Evolutionary conservation across 2,113 vertebrate species (phyloP).

Genomic region (Toxostoma redivivum): DNA sequence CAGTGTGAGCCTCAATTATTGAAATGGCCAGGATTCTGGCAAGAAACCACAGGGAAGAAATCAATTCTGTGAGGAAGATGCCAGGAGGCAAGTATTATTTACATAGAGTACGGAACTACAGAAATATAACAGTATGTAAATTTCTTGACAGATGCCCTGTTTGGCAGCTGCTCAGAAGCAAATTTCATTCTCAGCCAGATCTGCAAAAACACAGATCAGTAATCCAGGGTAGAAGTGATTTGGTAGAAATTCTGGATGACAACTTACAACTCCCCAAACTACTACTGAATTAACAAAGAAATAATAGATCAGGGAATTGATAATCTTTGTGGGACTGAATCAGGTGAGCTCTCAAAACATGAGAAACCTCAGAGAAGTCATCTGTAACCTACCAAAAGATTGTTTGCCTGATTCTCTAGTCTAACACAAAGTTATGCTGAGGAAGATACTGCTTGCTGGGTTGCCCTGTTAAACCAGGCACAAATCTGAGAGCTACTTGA

Average conservation of each 20-base stretch:
- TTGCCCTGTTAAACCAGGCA: not conserved
- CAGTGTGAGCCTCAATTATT: constrained; percentile 50
- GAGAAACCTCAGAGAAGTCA: not conserved
- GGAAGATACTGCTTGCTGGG: not conserved
- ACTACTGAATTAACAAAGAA: not conserved
- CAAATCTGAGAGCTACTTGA: not conserved
- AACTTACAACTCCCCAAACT: not conserved
- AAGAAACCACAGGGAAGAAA: constrained; percentile 64
- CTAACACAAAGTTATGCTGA: not conserved
- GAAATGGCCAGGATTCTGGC: constrained; percentile 59
- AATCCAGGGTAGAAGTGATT: constrained; percentile 28
- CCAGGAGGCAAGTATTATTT: constrained; percentile 66
- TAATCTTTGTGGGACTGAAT: not conserved
- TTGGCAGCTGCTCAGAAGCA: constrained; percentile 53
- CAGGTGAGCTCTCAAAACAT: not conserved
- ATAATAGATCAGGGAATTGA: not conserved
- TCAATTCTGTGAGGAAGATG: constrained; percentile 44
- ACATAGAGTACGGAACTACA: constrained; percentile 45
- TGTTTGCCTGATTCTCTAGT: not conserved
- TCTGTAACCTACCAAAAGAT: not conserved
- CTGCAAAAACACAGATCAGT: constrained; percentile 40
- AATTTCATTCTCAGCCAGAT: constrained; percentile 47
- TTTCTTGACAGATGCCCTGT: constrained; percentile 63
- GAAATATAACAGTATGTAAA: constrained; percentile 64
- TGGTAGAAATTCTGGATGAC: constrained; percentile 43